Conservation (phyloP, 1,140 invertebrate genomes). For the Plutomurus gul region DNA sequence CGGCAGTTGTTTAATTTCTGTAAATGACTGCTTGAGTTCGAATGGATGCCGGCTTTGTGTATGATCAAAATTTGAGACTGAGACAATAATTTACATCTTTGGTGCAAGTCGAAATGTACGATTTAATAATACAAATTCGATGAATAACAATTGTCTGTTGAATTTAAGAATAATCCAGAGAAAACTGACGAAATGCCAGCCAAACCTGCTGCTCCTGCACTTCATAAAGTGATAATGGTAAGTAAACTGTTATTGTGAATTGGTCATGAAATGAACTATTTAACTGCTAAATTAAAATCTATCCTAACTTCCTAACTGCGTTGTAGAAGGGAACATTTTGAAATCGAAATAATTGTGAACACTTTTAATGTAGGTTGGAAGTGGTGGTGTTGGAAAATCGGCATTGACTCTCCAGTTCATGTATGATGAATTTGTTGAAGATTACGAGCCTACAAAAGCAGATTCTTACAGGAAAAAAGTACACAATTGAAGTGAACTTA, state of each 20-base stretch:
- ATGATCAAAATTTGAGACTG: too few relatives aligned
- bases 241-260: too few relatives aligned
- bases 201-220: slow-evolving; percentile 63
- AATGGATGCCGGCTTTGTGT: too few relatives aligned
- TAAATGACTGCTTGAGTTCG: too few relatives aligned
- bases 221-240: slow-evolving; percentile 99
- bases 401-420: slow-evolving; percentile 99
- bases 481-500: not conserved
- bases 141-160: too few relatives aligned
- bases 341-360: too few relatives aligned
- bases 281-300: not conserved
- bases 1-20: too few relatives aligned
- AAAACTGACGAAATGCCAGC: slow-evolving; percentile 40
- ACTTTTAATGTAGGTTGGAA: slow-evolving; percentile 66
- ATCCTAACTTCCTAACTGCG: not conserved
- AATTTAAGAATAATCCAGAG: too few relatives aligned
- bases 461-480: slow-evolving; percentile 98
- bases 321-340: not conserved
- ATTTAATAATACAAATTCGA: too few relatives aligned
- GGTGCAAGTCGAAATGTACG: too few relatives aligned
- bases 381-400: slow-evolving; percentile 98
- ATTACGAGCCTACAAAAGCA: slow-evolving; percentile 99
- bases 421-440: slow-evolving; percentile 99
- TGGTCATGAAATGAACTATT: too few relatives aligned
- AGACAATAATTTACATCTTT: too few relatives aligned